Evolutionary conservation across 2,113 vertebrate genomes (phyloP).

Genomic region (Pangasianodon hypophthalmus): DNA sequence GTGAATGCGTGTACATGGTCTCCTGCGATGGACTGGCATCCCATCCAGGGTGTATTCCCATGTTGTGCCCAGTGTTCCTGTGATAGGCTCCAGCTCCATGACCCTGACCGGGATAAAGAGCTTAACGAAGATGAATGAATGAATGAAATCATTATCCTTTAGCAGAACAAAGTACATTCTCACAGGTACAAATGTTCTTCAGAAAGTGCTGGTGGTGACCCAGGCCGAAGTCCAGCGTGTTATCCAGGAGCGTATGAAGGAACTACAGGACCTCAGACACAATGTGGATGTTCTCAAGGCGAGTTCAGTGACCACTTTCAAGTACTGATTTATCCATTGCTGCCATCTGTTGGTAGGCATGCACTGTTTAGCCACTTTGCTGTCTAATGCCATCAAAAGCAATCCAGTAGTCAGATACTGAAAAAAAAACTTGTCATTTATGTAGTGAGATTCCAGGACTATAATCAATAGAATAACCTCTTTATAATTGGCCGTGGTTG

Average conservation of each 20-base stretch:
- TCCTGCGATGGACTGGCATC: neutral
- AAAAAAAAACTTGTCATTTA: neutral
- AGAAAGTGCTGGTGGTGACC: conserved; percentile 75
- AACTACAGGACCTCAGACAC: conserved; percentile 77
- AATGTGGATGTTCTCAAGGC: conserved; percentile 77
- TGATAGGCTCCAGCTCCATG: neutral
- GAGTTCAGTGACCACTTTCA: conserved; percentile 33
- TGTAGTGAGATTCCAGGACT: neutral
- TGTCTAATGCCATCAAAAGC: neutral
- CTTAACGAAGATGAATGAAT: neutral
- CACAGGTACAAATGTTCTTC: neutral
- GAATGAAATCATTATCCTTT: neutral
- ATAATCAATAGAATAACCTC: neutral
- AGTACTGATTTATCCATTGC: neutral
- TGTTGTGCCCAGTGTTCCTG: neutral
- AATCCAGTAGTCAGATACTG: neutral
- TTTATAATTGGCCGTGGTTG: neutral
- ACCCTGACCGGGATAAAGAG: neutral
- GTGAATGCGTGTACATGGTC: neutral
- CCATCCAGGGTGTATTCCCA: neutral
- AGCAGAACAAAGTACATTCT: neutral
- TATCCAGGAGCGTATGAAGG: conserved; percentile 76
- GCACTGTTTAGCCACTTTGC: neutral
- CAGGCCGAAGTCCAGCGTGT: conserved; percentile 75
- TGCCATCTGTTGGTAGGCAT: conserved; percentile 25